phyloP scores from a whole-genome alignment of 2,888 invertebrate species.

The Cryptosula pallasiana region DNA sequence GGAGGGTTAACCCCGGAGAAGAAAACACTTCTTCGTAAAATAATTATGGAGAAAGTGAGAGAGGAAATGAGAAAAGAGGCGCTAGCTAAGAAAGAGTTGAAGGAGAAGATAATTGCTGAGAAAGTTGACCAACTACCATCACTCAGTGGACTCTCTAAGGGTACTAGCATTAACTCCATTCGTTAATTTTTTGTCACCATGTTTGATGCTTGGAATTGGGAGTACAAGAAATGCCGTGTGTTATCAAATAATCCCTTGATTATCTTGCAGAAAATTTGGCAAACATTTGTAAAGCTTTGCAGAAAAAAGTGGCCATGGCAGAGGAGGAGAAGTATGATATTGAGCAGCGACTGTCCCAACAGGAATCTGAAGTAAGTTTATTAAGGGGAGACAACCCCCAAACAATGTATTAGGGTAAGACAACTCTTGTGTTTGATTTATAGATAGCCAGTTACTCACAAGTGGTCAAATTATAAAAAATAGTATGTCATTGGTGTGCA shows the following conservation, averaged over 20 bases:
- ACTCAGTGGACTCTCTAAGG: neutral
- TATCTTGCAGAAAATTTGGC: neutral
- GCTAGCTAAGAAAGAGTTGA: neutral
- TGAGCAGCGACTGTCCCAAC: neutral
- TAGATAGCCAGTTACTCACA: too few species aligned
- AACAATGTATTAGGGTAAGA: too few species aligned
- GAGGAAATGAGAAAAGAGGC: constrained; percentile 14
- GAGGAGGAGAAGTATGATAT: constrained; percentile 6
- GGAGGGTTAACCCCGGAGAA: neutral
- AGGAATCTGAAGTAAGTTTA: neutral
- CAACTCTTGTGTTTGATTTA: too few species aligned
- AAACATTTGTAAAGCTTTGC: neutral
- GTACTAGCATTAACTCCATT: too few species aligned
- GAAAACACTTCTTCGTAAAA: neutral
- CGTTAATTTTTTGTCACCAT: too few species aligned
- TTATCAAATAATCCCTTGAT: too few species aligned
- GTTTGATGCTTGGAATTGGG: too few species aligned
- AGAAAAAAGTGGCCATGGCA: neutral
- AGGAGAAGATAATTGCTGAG: neutral
- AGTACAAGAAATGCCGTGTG: too few species aligned
- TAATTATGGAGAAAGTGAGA: constrained; percentile 9
- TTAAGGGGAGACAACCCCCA: too few species aligned
- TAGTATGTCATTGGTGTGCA: too few species aligned
- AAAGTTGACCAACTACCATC: neutral
- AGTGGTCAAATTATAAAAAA: too few species aligned